Conservation (phyloP, 1,140 invertebrate genomes). For the Pseudoatta argentina region DNA sequence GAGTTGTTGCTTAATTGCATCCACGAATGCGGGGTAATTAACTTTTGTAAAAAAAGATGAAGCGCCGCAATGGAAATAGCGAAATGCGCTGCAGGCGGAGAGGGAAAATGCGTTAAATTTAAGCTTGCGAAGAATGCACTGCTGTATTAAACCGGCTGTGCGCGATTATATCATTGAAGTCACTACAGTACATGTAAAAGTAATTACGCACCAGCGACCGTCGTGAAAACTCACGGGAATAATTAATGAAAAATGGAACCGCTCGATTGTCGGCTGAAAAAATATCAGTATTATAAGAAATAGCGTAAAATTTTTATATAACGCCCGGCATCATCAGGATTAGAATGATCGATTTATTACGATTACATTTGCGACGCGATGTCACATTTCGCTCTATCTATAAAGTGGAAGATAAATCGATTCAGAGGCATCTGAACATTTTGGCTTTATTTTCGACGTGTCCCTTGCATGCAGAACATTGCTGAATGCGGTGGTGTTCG, state of each 20-base stretch:
- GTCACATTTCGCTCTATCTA: conserved; percentile 4
- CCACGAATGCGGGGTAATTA: conserved; percentile 67
- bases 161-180: conserved; percentile 38
- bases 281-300: conserved; percentile 33
- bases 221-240: conserved; percentile 25
- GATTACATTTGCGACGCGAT: not conserved
- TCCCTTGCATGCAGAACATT: not conserved
- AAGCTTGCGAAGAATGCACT: conserved; percentile 44
- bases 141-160: conserved; percentile 28
- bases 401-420: conserved; percentile 19
- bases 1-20: conserved; percentile 70
- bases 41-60: conserved; percentile 49
- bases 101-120: conserved; percentile 53
- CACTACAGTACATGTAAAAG: conserved; percentile 22
- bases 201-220: conserved; percentile 19
- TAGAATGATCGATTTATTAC: conserved; percentile 12
- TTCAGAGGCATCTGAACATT: not conserved
- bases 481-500: not conserved
- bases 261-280: not conserved
- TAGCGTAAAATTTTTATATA: conserved; percentile 41
- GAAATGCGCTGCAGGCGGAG: not conserved
- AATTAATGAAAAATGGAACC: conserved; percentile 51
- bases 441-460: conserved; percentile 18
- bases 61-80: conserved; percentile 7
- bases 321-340: not conserved